Percentiles rank a stretch among this genome's conserved stretches.
These are phyloP conservation scores for Burhinus bistriatus DNA, from an alignment of 2,113 vertebrate genomes.

Conservation along the genomic window DNA sequence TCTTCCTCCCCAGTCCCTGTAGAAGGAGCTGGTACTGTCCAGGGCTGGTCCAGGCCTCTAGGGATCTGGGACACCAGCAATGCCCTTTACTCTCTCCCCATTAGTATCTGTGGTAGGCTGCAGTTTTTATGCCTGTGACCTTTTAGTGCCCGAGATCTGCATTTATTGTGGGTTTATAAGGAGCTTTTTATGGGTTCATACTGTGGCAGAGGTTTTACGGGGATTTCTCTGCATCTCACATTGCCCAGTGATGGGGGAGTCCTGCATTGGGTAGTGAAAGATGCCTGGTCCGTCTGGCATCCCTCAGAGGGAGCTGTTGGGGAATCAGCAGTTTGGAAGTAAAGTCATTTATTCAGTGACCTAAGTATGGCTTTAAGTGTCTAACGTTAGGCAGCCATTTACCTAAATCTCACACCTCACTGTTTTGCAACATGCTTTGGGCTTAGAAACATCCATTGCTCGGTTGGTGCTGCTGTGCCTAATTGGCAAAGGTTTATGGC, in stretches of 20 bases:
- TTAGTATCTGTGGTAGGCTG: background rate
- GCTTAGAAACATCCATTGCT: background rate
- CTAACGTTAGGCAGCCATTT: background rate
- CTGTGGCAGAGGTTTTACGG: background rate
- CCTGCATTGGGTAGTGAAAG: background rate
- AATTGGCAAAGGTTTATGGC: background rate
- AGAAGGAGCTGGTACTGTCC: background rate
- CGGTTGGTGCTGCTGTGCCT: background rate
- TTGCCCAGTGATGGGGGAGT: background rate
- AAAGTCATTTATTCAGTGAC: background rate
- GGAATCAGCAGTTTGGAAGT: background rate
- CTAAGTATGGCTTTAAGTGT: background rate
- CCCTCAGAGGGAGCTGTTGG: background rate
- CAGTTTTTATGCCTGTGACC: background rate
- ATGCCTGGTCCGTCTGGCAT: background rate
- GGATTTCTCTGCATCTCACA: background rate
- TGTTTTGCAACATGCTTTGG: background rate
- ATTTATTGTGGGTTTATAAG: background rate
- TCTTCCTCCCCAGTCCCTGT: background rate
- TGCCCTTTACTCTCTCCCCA: background rate
- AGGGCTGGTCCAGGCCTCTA: background rate
- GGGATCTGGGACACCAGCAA: background rate
- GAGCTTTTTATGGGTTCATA: background rate
- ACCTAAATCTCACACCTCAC: background rate
- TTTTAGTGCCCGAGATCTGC: background rate